Base-by-base conservation (phyloP, 2,888 invertebrate genomes). In the Antheraea assamensis region DNA sequence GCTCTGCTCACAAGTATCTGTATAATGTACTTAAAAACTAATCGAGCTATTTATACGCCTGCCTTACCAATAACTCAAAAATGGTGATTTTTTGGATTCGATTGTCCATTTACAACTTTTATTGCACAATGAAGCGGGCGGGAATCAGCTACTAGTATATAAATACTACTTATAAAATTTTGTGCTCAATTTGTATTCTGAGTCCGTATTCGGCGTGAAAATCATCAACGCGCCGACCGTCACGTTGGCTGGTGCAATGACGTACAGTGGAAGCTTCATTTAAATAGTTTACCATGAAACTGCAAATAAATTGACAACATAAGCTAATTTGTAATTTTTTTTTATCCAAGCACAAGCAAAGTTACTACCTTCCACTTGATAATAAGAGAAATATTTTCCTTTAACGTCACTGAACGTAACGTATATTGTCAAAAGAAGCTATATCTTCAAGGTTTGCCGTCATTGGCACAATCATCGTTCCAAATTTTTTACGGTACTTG, bases 211-310 rank as follows among this genome's bases (percentile, higher is more conserved):
- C 30, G 30, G 61, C 15, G 35, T 68, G 35, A 68, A 35, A 68
- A 68, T 68, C 31, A 35, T 7, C 31, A 31, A 68, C 68, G 68
- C 68, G 68, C n/a, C 13, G 31, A 8, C 35, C 19, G 68, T 68
- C 68, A 68, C 68, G 68, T 68, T 35, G 35, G 68, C 68, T 35
- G 30, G 3, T 35, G 68, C 68, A 35, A n/a, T 68, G 68, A 68
- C 68, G 68, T 35, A 68, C 17, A 35, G 31, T 35, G 68, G 35
- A 68, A 15, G 68, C 35, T 68, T 35, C 31, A 68, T 68, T 68
- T 66, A 31, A 31, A 35, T 35, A 68, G n/a, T 35, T n/a, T 35
- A n/a, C 61, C 10, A 68, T 68, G 68, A 68, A 68, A 35, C 19
- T 66, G 17, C 19, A 31, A 19, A 30, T 30, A 8, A 13, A 13